A percentile compares a stretch with the other conserved stretches of the same genome.
Conservation (phyloP, 2,888 invertebrate genomes). For the Calliopum simillimum region DNA sequence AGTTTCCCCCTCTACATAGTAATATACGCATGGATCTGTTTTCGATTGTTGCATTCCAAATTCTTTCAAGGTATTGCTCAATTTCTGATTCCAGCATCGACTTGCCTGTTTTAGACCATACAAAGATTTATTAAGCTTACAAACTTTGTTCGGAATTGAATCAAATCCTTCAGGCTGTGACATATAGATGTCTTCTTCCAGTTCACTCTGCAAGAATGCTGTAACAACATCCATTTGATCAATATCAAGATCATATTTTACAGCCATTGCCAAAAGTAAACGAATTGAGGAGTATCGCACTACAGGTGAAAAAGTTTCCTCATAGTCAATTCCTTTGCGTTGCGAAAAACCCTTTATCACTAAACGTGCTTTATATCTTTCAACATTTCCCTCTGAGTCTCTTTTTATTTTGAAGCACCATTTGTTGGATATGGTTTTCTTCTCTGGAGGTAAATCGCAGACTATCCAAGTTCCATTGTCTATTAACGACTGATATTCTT, state of each 20-base stretch:
- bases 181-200: constrained; percentile 23
- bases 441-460: too few species aligned
- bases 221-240: too few species aligned
- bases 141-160: background rate
- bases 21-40: constrained; percentile 22
- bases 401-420: too few species aligned
- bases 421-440: too few species aligned
- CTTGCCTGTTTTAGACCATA: constrained; percentile 27
- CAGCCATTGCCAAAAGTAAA: background rate
- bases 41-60: constrained; percentile 17
- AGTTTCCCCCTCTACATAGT: constrained; percentile 4
- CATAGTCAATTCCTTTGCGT: constrained; percentile 1
- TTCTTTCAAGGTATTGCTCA: background rate
- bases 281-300: constrained; percentile 22
- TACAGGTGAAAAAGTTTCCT: too few species aligned
- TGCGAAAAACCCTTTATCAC: constrained; percentile 2
- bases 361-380: background rate
- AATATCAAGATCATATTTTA: constrained; percentile 9
- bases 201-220: constrained; percentile 20
- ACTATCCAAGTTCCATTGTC: too few species aligned
- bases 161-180: background rate
- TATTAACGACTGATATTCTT: too few species aligned
- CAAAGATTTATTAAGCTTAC: background rate
- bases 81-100: background rate
- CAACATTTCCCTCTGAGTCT: background rate